phyloP scores from a whole-genome alignment of 1,140 invertebrate genomes.

The Myzus persicae region DNA sequence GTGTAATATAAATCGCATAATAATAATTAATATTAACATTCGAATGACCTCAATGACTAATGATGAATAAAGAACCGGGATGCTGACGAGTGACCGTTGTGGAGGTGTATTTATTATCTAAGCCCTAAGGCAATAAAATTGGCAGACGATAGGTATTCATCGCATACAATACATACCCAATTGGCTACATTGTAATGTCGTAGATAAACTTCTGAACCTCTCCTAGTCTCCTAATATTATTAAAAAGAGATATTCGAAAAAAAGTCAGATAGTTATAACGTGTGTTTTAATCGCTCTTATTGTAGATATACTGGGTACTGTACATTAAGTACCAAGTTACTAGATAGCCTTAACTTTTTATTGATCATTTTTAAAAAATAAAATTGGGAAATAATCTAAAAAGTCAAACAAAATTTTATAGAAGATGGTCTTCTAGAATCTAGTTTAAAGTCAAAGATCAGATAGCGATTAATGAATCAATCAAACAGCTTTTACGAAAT shows the following conservation, averaged over 20 bases:
- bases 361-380: not conserved
- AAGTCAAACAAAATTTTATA: not conserved
- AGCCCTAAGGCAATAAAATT: not conserved
- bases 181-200: not conserved
- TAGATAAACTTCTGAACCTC: too few relatives aligned
- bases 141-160: not conserved
- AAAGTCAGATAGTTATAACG: not conserved
- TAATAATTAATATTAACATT: constrained; percentile 1
- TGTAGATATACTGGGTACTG: not conserved
- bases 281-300: not conserved
- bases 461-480: not conserved
- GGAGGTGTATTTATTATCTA: too few relatives aligned
- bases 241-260: not conserved
- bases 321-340: not conserved
- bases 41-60: not conserved
- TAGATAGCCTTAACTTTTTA: not conserved
- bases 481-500: not conserved
- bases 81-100: not conserved
- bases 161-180: not conserved
- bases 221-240: not conserved
- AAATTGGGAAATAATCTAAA: not conserved
- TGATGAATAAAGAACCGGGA: not conserved
- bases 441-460: not conserved
- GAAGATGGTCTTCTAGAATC: not conserved
- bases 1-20: too few relatives aligned